Evolutionary conservation across 2,797 vertebrate species (phyloP).

Genomic region (Gambelia wislizenii): DNA sequence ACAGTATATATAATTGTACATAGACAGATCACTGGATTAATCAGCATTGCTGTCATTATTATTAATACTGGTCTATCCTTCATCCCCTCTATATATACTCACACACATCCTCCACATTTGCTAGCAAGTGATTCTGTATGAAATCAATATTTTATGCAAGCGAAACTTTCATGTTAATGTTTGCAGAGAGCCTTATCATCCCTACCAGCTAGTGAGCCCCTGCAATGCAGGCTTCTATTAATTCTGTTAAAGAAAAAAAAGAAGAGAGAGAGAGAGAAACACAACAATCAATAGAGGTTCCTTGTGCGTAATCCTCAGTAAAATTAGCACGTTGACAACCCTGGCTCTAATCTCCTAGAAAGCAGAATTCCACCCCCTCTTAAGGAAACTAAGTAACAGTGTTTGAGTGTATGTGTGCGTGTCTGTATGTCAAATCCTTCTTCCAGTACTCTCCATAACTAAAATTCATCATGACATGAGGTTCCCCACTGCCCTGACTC

Average conservation of each 20-base stretch:
- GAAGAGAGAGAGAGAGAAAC: constrained; percentile 18
- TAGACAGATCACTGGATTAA: neutral
- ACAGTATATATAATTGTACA: neutral
- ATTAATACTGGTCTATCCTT: constrained; percentile 1
- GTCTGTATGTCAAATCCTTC: neutral
- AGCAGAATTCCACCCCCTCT: constrained; percentile 41
- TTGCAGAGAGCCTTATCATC: constrained; percentile 64
- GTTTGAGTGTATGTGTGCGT: neutral
- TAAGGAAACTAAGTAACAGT: neutral
- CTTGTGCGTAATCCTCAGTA: constrained; percentile 56
- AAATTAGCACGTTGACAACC: constrained; percentile 67
- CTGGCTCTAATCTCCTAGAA: constrained; percentile 62
- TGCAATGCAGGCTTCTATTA: constrained; percentile 68
- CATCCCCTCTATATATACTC: neutral
- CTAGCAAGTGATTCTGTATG: constrained; percentile 42
- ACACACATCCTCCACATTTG: neutral
- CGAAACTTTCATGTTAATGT: constrained; percentile 50
- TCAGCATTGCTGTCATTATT: neutral
- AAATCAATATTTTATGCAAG: constrained; percentile 59
- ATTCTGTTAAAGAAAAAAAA: constrained; percentile 56
- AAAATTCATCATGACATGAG: neutral
- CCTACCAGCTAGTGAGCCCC: constrained; percentile 61
- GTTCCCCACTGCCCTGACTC: neutral
- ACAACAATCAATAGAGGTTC: constrained; percentile 59
- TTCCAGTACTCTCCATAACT: neutral